phyloP scores from a whole-genome alignment of 2,797 vertebrate genomes.

The Kryptopterus vitreolus region DNA sequence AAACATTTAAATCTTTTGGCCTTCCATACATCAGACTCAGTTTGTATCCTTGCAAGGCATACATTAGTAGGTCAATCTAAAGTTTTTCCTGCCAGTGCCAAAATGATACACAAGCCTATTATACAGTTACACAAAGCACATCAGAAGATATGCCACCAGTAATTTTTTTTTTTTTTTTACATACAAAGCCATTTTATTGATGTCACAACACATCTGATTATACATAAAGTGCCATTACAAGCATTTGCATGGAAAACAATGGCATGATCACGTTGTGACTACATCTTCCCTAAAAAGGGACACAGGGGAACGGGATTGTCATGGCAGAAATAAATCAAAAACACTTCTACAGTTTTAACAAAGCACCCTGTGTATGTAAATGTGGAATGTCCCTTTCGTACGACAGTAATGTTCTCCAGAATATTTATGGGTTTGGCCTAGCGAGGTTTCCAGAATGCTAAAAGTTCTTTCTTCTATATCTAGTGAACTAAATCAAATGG shows the following conservation, averaged over 20 bases:
- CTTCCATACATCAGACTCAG: constrained; percentile 23
- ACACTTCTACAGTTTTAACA: constrained; percentile 47
- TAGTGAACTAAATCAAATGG: constrained; percentile 26
- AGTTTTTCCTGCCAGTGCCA: constrained; percentile 3
- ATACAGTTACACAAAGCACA: neutral
- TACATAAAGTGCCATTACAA: constrained; percentile 74
- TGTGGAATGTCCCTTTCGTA: constrained; percentile 54
- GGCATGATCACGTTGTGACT: constrained; percentile 60
- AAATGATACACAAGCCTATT: neutral
- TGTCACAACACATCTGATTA: constrained; percentile 53
- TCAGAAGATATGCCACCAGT: neutral
- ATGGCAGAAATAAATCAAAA: constrained; percentile 67
- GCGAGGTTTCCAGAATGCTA: constrained; percentile 11
- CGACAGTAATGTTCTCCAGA: neutral
- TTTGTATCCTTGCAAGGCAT: constrained; percentile 22
- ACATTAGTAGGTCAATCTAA: constrained; percentile 2
- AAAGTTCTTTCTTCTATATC: neutral
- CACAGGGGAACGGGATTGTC: constrained; percentile 68
- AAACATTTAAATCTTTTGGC: constrained; percentile 11
- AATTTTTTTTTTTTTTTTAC: constrained; percentile 37
- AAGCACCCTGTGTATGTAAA: constrained; percentile 58
- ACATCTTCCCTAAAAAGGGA: constrained; percentile 56
- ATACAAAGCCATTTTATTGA: constrained; percentile 56
- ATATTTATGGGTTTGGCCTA: constrained; percentile 4
- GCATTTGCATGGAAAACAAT: constrained; percentile 72